Evolutionary conservation across 2,113 vertebrate species (phyloP), one percentile per base, ranked within the genome.

Genomic region (Ochotona curzoniae): DNA sequence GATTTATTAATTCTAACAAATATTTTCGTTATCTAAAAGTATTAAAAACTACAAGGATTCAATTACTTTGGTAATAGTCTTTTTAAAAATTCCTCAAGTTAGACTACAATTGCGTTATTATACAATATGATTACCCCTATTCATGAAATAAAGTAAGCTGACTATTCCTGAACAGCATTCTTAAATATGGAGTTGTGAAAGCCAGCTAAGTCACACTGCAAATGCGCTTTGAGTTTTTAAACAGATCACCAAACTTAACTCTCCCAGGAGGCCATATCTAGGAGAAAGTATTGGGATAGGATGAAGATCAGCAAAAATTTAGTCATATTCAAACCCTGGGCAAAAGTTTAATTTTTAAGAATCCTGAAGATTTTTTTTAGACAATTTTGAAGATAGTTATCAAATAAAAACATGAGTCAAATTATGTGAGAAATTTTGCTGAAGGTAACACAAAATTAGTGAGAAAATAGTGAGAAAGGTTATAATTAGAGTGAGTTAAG

Each of bases 131-230:
- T 28, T 84, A 61, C 63, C 76, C 70, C 9, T 91, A 47, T 5
- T 92, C 64, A 63, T 79, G 47, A 79, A 88, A 79, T 71, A 89
- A 82, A 73, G 38, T 10, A 74, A 64, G 44, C 5, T n/a, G 7
- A 86, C 74, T 82, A 85, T 66, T 94, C 94, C 17, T 51, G 7
- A 92, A 38, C 13, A 87, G 38, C 18, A 54, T 23, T 91, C 15
- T 87, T 28, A 69, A 87, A 84, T 89, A 30, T 84, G 18, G 2
- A 93, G 30, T 44, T 94, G 61, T 74, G 10, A 89, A 80, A 86
- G 14, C 14, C 32, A 86, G 60, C 38, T 38, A 80, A 13, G 44
- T 47, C 47, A 8, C 9, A 25, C 28, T 66, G 28, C 7, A 87
- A 25, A 73, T 38, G 69, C 15, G 6, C 1, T 78, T 86, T 61